Base-by-base conservation (phyloP, 2,113 vertebrate species). In the Hippocampus guttulatus region DNA sequence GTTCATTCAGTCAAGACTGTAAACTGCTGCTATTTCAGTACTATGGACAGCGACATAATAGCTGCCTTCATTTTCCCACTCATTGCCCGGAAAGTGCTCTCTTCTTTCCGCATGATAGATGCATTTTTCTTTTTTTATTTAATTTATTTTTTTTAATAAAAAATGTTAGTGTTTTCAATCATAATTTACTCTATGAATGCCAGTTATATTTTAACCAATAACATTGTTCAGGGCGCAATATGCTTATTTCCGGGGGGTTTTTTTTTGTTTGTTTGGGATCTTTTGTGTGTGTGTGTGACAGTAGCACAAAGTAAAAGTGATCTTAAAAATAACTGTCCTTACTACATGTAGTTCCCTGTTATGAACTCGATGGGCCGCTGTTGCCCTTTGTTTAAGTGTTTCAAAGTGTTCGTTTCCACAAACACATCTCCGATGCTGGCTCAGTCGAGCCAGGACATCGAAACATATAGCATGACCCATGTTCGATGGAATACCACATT, bases 321-420 rank as follows among this genome's bases (percentile, higher is more conserved):
- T 11, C 18, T 10, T 0, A 30, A 23, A 5, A 4, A 8, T 41
- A 12, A 8, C 18, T 23, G 2, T 54, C 0, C 3, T 25, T 0
- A 41, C 33, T 0, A 45, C 3, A 0, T 84, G 92, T 85, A 93
- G 84, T 95, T 93, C 89, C 81, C 10, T 91, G 83, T 86, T 88
- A 69, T 92, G 86, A 88, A 93, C 95, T 92, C 89, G 89, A 73
- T 82, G 95, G 89, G 94, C 92, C 95, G 94, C 95, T 96, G 94
- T 96, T 91, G 93, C 87, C 92, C 90, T 92, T 80, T 89, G 84
- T 38, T 52, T 61, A 25, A 45, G 3, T 12, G 2, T 8, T 23
- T 70, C 74, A 41, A 23, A 23, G 25, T 55, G 1, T 1, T 25
- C 33, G 49, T 60, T 63, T 70, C 11, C 15, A 66, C 41, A 9